Evolutionary conservation across 2,797 vertebrate species (phyloP).

Genomic region (Cottoperca gobio): DNA sequence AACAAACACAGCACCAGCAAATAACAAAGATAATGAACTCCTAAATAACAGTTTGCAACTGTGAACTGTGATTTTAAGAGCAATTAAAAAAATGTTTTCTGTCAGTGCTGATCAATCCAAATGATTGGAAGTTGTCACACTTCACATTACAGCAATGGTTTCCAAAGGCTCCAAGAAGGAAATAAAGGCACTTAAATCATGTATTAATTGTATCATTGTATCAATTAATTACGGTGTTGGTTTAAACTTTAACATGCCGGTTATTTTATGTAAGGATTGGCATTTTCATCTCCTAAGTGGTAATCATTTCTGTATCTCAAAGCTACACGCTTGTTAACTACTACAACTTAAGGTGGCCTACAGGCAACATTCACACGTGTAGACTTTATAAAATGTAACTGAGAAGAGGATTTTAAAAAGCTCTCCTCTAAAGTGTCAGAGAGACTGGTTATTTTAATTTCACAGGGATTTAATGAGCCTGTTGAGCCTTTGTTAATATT

Average conservation of each 20-base stretch:
- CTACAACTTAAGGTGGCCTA: background rate
- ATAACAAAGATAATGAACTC: background rate
- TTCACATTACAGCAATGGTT: conserved; percentile 10
- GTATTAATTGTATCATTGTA: too few species aligned
- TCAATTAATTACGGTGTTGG: background rate
- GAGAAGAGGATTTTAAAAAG: conserved; percentile 20
- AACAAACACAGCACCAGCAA: background rate
- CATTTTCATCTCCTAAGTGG: background rate
- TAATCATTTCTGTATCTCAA: background rate
- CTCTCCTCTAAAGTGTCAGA: background rate
- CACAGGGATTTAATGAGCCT: conserved; percentile 36
- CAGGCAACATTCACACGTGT: conserved; percentile 3
- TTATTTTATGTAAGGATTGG: background rate
- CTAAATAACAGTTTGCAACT: background rate
- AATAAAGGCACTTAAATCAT: conserved; percentile 37
- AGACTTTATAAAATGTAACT: conserved; percentile 10
- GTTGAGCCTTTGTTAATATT: conserved; percentile 31
- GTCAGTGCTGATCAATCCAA: background rate
- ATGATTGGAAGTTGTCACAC: background rate
- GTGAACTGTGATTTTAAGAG: background rate
- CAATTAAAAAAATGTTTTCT: background rate
- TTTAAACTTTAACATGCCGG: background rate
- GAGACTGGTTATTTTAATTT: conserved; percentile 31
- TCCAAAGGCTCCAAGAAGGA: conserved; percentile 26
- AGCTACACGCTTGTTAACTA: conserved; percentile 5